Evolutionary conservation across 2,797 vertebrate genomes (phyloP), one percentile per base, ranked within the genome.

Genomic region (Pampus argenteus): DNA sequence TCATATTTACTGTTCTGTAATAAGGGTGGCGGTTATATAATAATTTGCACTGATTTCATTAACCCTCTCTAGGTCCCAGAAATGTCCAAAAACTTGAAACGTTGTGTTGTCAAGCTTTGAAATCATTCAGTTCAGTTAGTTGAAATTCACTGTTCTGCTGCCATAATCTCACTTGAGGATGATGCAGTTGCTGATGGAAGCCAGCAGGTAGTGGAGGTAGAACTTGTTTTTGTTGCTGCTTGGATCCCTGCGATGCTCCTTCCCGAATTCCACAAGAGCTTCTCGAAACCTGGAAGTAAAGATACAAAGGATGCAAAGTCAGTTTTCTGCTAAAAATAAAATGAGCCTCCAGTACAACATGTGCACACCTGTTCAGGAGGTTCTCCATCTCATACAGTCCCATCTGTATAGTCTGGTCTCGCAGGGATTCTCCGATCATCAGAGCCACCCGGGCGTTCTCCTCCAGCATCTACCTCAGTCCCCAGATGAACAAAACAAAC

Each of bases 111-210:
- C 11, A 31, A 55, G n/a, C n/a, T 31, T 5, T 40, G 20, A 52
- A 40, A 45, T 38, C 2, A 9, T 47, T 44, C 3, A 34, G 3
- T n/a, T n/a, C n/a, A 34, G 11, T 51, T 13, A 23, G 25, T 1
- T 17, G 34, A 5, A 25, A 29, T 44, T 45, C 8, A 34, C 2
- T 31, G 38, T 14, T 22, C 5, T 2, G 13, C 14, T 52, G 28
- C 5, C 3, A 10, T 55, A 17, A 28, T 71, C 92, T 91, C 94
- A 99, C 98, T 97, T 96, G 86, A 99, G 95, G 72, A 96, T 94
- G 88, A 96, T 93, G 81, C 96, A 97, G 90, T 98, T 97, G 92
- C 96, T 99, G 89, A 98, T 95, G 61, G 94, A 90, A 2, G 97
- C 96, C 90, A 99, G 92, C 13, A 99, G 89, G 77, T 98, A 97